Percentiles rank a stretch among this genome's conserved stretches.
Conservation (phyloP, 2,888 invertebrate genomes). For the Coenonympha arcania region DNA sequence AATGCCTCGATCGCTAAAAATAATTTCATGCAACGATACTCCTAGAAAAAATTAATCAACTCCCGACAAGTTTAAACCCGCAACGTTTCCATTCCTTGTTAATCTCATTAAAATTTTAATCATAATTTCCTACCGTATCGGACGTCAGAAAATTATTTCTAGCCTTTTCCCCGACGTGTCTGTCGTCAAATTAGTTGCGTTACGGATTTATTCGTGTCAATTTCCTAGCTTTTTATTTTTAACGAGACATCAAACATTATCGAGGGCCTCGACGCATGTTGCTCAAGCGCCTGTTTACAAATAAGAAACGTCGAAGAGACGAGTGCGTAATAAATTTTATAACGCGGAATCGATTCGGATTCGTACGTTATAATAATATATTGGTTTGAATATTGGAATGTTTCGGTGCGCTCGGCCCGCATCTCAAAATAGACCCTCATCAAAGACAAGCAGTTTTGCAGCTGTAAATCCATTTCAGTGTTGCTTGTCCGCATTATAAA, state of each 20-base stretch:
- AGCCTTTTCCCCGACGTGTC: constrained; percentile 55
- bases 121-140: constrained; percentile 42
- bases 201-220: constrained; percentile 63
- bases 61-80: constrained; percentile 28
- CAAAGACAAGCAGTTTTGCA: constrained; percentile 74
- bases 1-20: constrained; percentile 30
- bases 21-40: constrained; percentile 33
- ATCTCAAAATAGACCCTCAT: constrained; percentile 72
- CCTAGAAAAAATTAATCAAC: constrained; percentile 27
- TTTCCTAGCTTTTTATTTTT: constrained; percentile 68
- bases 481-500: constrained; percentile 73
- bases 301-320: constrained; percentile 65
- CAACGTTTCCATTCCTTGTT: constrained; percentile 33
- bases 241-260: constrained; percentile 73
- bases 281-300: constrained; percentile 69
- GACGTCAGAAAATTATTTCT: constrained; percentile 58
- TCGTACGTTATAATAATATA: constrained; percentile 73
- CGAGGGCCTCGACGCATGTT: constrained; percentile 54
- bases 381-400: constrained; percentile 70
- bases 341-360: constrained; percentile 67
- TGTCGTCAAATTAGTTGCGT: constrained; percentile 67
- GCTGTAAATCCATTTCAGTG: constrained; percentile 74
- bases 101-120: constrained; percentile 67
- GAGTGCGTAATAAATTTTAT: constrained; percentile 73
- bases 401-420: constrained; percentile 66